Conservation (phyloP, 2,888 invertebrate species). For the Cephus pygmeus region DNA sequence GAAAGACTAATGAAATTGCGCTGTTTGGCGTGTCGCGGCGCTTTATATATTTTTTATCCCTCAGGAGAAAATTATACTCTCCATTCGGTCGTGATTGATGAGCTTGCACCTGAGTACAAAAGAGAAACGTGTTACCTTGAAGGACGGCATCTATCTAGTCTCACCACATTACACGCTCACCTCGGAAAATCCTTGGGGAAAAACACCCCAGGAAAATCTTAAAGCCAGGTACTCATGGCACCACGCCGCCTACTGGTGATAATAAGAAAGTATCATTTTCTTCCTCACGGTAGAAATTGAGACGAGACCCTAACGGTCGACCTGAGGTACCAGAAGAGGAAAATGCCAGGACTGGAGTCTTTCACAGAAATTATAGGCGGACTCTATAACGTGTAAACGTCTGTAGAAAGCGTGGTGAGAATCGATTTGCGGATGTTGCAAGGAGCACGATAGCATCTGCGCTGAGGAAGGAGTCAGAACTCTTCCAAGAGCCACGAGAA, state of each 20-base stretch:
- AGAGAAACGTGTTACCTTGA: background rate
- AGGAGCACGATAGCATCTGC: conserved; percentile 38
- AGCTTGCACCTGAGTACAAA: background rate
- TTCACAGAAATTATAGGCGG: background rate
- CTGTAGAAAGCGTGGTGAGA: conserved; percentile 31
- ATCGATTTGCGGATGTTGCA: conserved; percentile 35
- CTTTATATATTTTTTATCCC: background rate
- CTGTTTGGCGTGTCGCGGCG: background rate
- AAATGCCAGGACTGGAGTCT: background rate
- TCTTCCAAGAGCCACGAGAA: conserved; percentile 5
- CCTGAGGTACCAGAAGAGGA: background rate
- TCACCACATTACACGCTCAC: background rate
- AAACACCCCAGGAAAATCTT: background rate
- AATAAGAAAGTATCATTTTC: background rate
- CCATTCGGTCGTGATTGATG: background rate
- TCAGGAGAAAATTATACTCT: background rate
- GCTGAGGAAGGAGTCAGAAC: conserved; percentile 26
- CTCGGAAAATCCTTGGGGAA: background rate
- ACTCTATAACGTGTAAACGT: background rate
- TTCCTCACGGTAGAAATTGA: background rate
- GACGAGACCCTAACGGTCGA: background rate
- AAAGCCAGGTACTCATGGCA: background rate
- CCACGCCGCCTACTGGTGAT: background rate
- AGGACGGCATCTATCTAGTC: background rate
- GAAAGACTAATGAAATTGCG: background rate